Base-by-base conservation (phyloP, 1,140 invertebrate genomes). In the Zophobas morio region DNA sequence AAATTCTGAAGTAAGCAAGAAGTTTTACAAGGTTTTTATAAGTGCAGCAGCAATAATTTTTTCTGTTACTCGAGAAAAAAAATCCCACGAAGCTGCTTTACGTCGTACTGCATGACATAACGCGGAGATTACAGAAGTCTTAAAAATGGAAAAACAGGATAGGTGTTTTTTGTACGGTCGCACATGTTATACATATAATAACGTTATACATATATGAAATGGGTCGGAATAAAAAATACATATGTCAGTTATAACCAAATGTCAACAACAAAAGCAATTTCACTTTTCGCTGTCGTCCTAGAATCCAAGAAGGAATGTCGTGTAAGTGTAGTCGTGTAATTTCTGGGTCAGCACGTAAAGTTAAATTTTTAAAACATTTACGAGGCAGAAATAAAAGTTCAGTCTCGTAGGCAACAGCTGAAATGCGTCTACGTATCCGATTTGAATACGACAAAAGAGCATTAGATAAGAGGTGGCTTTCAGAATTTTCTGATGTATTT, bases 371-470 rank as follows among this genome's bases (percentile, higher is more conserved):
- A 57, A 57, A 70, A 70, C 35, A 63, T 63, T 63, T 63, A 39
- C 39, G 57, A 63, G 39, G 39, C 46, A 70, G 63, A 70, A 70
- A 70, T 70, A 49, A 70, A 70, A 70, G 46, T 70, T 46, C 40
- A 46, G 36, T 3, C 2, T 6, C 34, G 39, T 63, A 6, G 39
- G 33, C 4, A 63, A 70, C 36, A 70, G 60, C 37, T 51, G n/a
- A 42, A 35, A 40, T 66, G 36, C 49, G 72, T 60, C 39, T 54
- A 78, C 60, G 60, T 37, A 74, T 78, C 54, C 60, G 60, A 60
- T 46, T 78, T 56, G 57, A 75, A 78, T 57, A 78, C 77, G 74
- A 75, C 70, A 57, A 74, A 78, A 78, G 49, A 74, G 70, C 76
- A 74, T 78, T 78, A 78, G 77, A 75, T 66, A 75, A 66, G 6